Evolutionary conservation across 2,797 vertebrate genomes (phyloP).

Genomic region (Astyanax mexicanus): DNA sequence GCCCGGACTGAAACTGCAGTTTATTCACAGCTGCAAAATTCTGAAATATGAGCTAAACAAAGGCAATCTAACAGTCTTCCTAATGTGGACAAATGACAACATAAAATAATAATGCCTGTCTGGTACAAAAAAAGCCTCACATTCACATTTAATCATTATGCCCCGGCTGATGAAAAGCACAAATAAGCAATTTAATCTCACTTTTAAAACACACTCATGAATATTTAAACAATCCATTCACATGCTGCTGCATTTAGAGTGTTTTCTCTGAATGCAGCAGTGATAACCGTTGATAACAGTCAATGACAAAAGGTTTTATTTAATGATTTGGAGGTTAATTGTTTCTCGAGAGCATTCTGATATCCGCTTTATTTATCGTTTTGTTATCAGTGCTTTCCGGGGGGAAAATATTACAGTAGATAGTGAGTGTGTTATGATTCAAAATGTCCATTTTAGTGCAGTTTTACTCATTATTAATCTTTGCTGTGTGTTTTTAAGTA

Average conservation of each 20-base stretch:
- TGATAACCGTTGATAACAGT: too few relatives aligned
- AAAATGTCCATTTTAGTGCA: constrained; percentile 63
- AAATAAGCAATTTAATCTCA: constrained; percentile 67
- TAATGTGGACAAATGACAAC: constrained; percentile 58
- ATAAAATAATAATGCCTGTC: constrained; percentile 18
- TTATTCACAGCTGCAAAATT: not conserved
- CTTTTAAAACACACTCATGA: too few relatives aligned
- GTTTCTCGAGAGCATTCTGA: constrained; percentile 17
- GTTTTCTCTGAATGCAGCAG: not conserved
- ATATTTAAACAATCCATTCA: constrained; percentile 70
- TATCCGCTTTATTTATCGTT: constrained; percentile 38
- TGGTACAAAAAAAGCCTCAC: constrained; percentile 70
- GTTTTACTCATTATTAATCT: too few relatives aligned
- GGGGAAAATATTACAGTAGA: constrained; percentile 59
- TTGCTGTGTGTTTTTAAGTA: constrained; percentile 67
- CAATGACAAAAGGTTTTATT: not conserved
- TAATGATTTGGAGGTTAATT: constrained; percentile 20
- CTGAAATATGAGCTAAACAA: not conserved
- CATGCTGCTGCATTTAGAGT: constrained; percentile 56
- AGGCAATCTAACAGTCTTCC: not conserved
- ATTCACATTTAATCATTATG: constrained; percentile 63
- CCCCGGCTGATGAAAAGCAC: constrained; percentile 37
- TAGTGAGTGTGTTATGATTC: constrained; percentile 71
- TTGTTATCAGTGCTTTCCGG: constrained; percentile 40
- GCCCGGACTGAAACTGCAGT: not conserved